phyloP scores from a whole-genome alignment of 2,113 vertebrate species.

The Coturnix japonica region DNA sequence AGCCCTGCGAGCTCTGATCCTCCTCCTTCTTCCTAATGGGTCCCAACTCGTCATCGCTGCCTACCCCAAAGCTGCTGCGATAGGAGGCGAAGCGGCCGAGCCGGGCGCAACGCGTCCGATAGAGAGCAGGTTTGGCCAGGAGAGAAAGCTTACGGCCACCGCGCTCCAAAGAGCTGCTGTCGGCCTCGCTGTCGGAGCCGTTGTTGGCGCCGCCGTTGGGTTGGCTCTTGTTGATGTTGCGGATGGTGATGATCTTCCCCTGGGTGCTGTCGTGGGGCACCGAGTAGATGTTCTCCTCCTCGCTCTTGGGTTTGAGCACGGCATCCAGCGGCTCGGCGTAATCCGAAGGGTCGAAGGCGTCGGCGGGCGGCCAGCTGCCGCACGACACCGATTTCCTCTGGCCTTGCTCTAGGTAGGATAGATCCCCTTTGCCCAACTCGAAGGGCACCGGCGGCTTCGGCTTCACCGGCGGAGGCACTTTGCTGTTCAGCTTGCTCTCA shows the following conservation, averaged over 20 bases:
- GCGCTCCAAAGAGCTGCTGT: constrained; percentile 91
- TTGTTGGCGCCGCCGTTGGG: constrained; percentile 87
- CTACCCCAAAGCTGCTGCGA: constrained; percentile 88
- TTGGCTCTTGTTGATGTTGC: constrained; percentile 92
- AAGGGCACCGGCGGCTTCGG: constrained; percentile 93
- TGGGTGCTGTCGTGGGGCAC: constrained; percentile 97
- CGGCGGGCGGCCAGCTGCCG: constrained; percentile 83
- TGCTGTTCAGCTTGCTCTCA: constrained; percentile 92
- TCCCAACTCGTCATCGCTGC: constrained; percentile 93
- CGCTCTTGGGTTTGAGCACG: constrained; percentile 87
- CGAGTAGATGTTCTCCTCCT: constrained; percentile 95
- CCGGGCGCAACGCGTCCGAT: constrained; percentile 88
- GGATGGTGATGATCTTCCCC: constrained; percentile 96
- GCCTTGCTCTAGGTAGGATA: constrained; percentile 84
- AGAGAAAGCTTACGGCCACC: constrained; percentile 79
- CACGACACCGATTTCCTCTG: constrained; percentile 85
- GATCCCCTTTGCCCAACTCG: constrained; percentile 86
- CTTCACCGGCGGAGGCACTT: constrained; percentile 90
- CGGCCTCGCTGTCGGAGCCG: constrained; percentile 94
- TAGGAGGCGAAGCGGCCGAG: constrained; percentile 91
- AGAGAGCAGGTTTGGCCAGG: constrained; percentile 85
- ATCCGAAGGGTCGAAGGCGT: constrained; percentile 94
- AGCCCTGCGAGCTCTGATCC: constrained; percentile 78
- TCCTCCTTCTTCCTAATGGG: constrained; percentile 87
- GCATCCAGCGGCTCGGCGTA: constrained; percentile 96